phyloP scores from a whole-genome alignment of 2,113 vertebrate species.

The Marmota monax region DNA sequence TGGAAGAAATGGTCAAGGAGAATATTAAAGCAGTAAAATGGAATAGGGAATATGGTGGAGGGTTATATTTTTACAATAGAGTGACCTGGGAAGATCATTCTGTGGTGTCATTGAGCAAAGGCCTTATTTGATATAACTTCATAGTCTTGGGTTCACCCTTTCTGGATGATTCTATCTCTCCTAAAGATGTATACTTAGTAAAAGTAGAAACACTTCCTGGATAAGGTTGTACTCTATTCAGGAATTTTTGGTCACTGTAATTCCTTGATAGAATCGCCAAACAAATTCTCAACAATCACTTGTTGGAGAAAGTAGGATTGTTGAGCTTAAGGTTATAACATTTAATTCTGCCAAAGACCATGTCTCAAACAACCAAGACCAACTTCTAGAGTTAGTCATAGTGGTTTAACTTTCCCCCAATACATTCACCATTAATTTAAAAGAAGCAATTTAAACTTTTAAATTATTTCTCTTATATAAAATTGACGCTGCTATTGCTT shows the following conservation, averaged over 20 bases:
- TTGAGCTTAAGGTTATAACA: background rate
- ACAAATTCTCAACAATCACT: constrained; percentile 35
- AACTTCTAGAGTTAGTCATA: background rate
- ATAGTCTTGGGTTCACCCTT: background rate
- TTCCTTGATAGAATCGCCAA: background rate
- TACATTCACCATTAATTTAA: background rate
- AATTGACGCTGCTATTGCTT: constrained; percentile 45
- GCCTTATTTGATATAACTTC: background rate
- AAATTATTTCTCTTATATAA: constrained; percentile 14
- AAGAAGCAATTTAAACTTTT: constrained; percentile 23
- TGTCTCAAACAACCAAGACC: background rate
- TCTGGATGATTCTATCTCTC: background rate
- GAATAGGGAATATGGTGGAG: background rate
- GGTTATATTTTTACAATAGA: background rate
- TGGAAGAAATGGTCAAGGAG: background rate
- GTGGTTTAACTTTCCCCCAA: background rate
- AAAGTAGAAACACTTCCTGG: background rate
- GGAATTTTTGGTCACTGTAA: background rate
- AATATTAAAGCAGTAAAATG: background rate
- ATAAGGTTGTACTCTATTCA: background rate
- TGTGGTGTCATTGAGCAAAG: background rate
- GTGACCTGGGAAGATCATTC: background rate
- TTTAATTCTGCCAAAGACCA: background rate
- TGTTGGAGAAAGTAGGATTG: background rate
- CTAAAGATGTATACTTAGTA: background rate